Percentiles rank a stretch among this genome's conserved stretches.
These are phyloP conservation scores for Mayetiola destructor DNA, from an alignment of 2,888 invertebrate genomes.

Conservation along the genomic window DNA sequence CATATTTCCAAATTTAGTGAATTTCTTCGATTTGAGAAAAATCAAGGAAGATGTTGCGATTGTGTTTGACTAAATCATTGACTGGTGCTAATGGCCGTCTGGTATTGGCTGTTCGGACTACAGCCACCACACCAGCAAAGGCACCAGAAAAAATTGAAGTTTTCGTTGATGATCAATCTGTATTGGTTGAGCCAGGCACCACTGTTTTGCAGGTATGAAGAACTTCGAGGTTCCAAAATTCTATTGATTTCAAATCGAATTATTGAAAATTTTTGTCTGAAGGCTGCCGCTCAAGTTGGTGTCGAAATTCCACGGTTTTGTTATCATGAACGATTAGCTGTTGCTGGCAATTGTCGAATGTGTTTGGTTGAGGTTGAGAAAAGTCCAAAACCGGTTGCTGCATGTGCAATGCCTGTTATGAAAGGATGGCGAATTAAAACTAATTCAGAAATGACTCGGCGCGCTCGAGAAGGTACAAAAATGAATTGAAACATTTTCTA, in stretches of 20 bases:
- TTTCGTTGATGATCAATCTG: conserved; percentile 92
- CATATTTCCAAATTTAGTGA: background rate
- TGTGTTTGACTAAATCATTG: background rate
- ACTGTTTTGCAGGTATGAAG: conserved; percentile 78
- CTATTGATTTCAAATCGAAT: background rate
- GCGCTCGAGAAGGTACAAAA: conserved; percentile 42
- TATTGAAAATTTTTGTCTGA: background rate
- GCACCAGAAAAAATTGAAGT: conserved; percentile 76
- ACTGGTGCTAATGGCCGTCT: background rate
- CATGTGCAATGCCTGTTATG: conserved; percentile 99
- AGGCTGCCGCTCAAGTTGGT: conserved; percentile 90
- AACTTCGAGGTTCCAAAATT: background rate
- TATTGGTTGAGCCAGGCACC: conserved; percentile 87
- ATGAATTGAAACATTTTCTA: background rate
- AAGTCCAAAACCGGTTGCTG: conserved; percentile 94
- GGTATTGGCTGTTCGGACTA: conserved; percentile 36
- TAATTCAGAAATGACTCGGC: conserved; percentile 81
- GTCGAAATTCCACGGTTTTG: conserved; percentile 98
- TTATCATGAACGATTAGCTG: conserved; percentile 95
- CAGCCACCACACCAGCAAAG: conserved; percentile 34
- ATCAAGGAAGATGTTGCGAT: conserved; percentile 4
- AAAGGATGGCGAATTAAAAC: conserved; percentile 99
- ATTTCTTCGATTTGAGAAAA: background rate
- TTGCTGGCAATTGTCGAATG: conserved; percentile 99
- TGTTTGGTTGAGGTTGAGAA: conserved; percentile 99